Evolutionary conservation across 1,140 invertebrate genomes (phyloP), one percentile per base, ranked within the genome.

Genomic region (Magallana ariakensis): DNA sequence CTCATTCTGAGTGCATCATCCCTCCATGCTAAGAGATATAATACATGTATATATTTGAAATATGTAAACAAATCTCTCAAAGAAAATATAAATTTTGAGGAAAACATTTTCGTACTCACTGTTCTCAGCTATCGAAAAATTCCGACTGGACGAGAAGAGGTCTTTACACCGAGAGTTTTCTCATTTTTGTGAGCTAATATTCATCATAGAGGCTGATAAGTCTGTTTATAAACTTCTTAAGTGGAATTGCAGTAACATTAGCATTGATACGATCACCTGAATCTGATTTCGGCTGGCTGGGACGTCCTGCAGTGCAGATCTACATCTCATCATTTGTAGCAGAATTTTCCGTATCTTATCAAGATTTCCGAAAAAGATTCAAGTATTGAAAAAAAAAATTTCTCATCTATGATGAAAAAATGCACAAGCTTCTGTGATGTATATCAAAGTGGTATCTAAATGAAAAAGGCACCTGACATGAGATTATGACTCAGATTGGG

Each of bases 161-260:
- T 26, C 66, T 75, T 75, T 46, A 26, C 33, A 26, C 66, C 26
- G 9, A 19, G 66, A 75, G 66, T 75, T 11, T 75, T 75, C 66
- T 75, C 66, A 75, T 75, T 75, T 26, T 75, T 75, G 7, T 46
- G 66, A 75, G 66, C 66, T 26, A 75, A 75, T 75, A 75, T 75
- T 75, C 66, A 33, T 75, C 66, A 75, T 8, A 9, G 4, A 33
- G 66, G 66, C 66, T 75, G 66, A 75, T 75, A 75, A 75, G 22
- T 3, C 19, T 75, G 66, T 75, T 75, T 75, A 75, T 75, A 75
- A 75, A 75, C 66, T 75, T 75, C 22, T 75, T 75, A 26, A 75
- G 66, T 75, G 66, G 66, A 75, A 75, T 75, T 75, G 66, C 66
- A 75, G 66, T 75, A 75, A 75, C 66, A 75, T 75, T 75, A 75